These are phyloP conservation scores for Heliothis subflexa DNA, from an alignment of 1,140 invertebrate genomes.

Conservation along the genomic window DNA sequence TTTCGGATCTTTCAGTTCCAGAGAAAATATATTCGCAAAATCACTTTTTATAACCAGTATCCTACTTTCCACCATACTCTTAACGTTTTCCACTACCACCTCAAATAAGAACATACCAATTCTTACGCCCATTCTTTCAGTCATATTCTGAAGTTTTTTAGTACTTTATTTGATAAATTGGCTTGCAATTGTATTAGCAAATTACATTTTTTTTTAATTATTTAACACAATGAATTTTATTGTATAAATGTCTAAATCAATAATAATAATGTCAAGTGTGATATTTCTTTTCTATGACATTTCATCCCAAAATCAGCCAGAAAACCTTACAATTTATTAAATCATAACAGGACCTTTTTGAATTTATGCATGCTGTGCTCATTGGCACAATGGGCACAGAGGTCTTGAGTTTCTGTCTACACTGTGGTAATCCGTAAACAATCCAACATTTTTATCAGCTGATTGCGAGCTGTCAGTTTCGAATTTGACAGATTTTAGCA, in stretches of 20 bases:
- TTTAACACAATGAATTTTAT: too few species aligned
- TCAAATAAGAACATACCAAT: conserved; percentile 80
- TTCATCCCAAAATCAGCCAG: too few species aligned
- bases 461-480: conserved; percentile 11
- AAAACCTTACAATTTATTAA: too few species aligned
- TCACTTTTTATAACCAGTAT: conserved; percentile 75
- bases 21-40: conserved; percentile 80
- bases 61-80: conserved; percentile 71
- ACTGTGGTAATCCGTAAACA: too few species aligned
- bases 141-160: conserved; percentile 66
- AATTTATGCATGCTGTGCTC: too few species aligned
- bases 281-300: too few species aligned
- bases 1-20: conserved; percentile 81
- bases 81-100: conserved; percentile 78
- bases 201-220: not conserved
- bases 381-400: too few species aligned
- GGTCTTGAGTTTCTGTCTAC: too few species aligned
- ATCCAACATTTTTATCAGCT: conserved; percentile 19
- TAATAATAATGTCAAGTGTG: too few species aligned
- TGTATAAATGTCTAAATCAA: too few species aligned
- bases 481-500: not conserved
- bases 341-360: too few species aligned
- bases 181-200: not conserved
- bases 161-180: conserved; percentile 50
- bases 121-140: conserved; percentile 46